Percentiles rank a stretch among this genome's conserved stretches.
phyloP scores from a whole-genome alignment of 2,888 invertebrate species.

The Lamproptera curius region DNA sequence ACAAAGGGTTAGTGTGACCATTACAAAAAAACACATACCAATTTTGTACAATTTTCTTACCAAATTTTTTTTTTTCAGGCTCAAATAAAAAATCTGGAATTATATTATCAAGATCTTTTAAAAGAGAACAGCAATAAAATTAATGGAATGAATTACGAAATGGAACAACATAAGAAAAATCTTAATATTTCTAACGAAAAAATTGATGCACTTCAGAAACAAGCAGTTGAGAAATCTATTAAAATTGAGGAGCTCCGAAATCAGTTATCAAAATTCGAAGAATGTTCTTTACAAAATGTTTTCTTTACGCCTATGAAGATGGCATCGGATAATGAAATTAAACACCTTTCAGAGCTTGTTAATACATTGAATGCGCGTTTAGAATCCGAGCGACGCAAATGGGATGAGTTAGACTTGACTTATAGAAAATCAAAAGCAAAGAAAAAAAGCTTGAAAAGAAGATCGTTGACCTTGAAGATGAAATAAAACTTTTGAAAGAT shows the following conservation, averaged over 20 bases:
- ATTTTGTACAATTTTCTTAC: too few species aligned
- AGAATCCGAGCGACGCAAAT: conserved; percentile 77
- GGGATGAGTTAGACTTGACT: conserved; percentile 75
- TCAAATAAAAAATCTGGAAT: conserved; percentile 66
- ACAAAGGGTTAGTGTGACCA: conserved; percentile 70
- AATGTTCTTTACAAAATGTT: conserved; percentile 67
- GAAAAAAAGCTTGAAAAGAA: conserved; percentile 55
- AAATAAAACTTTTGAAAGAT: conserved; percentile 45
- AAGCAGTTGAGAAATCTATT: conserved; percentile 62
- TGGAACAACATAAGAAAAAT: conserved; percentile 57
- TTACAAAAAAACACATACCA: too few species aligned
- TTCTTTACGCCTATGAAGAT: conserved; percentile 74
- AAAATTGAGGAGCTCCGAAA: conserved; percentile 69
- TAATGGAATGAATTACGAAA: conserved; percentile 63
- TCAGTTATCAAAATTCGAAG: conserved; percentile 63
- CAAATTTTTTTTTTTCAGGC: conserved; percentile 38
- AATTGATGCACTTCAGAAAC: conserved; percentile 68
- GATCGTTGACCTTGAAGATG: conserved; percentile 43
- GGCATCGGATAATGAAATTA: conserved; percentile 80
- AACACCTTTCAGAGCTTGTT: conserved; percentile 78
- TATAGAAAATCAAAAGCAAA: conserved; percentile 76
- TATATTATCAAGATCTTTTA: conserved; percentile 68
- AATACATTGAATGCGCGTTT: conserved; percentile 76
- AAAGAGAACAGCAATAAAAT: conserved; percentile 70
- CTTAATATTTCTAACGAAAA: conserved; percentile 68